Evolutionary conservation across 2,113 vertebrate genomes (phyloP).

Genomic region (Vulpes lagopus): DNA sequence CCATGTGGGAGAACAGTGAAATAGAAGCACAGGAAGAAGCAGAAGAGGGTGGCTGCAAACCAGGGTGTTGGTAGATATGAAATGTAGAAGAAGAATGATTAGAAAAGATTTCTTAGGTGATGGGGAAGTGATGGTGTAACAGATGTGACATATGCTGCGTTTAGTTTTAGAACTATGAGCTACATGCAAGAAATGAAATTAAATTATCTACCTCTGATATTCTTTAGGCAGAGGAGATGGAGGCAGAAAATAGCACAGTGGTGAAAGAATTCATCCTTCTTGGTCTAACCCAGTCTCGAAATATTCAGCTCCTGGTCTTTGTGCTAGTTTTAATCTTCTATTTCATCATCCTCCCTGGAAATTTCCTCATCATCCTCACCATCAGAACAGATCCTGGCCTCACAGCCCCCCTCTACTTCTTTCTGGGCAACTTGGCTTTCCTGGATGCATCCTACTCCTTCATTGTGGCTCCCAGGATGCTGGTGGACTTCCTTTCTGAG

Average conservation of each 20-base stretch:
- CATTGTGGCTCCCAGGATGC: neutral
- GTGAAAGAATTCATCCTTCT: slow-evolving; percentile 80
- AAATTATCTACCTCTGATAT: neutral
- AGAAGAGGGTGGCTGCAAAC: neutral
- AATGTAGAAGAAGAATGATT: neutral
- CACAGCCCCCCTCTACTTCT: slow-evolving; percentile 52
- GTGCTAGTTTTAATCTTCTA: slow-evolving; percentile 73
- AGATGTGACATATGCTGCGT: neutral
- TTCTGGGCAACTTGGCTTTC: neutral
- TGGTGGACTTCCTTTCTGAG: neutral
- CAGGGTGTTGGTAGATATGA: neutral
- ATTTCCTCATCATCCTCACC: slow-evolving; percentile 65
- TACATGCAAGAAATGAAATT: neutral
- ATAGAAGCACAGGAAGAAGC: neutral
- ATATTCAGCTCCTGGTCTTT: slow-evolving; percentile 71
- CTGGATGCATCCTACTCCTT: neutral
- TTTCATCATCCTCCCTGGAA: slow-evolving; percentile 74
- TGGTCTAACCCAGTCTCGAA: slow-evolving; percentile 66
- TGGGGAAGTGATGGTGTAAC: neutral
- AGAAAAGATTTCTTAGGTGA: neutral
- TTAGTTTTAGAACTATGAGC: neutral
- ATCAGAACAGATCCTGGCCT: neutral
- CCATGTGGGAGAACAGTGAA: neutral
- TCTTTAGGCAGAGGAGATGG: slow-evolving; percentile 58
- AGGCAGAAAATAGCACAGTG: slow-evolving; percentile 54